A percentile compares a stretch with the other conserved stretches of the same genome.
Conservation (phyloP, 1,140 invertebrate species). For the Drosophila repletoides region DNA sequence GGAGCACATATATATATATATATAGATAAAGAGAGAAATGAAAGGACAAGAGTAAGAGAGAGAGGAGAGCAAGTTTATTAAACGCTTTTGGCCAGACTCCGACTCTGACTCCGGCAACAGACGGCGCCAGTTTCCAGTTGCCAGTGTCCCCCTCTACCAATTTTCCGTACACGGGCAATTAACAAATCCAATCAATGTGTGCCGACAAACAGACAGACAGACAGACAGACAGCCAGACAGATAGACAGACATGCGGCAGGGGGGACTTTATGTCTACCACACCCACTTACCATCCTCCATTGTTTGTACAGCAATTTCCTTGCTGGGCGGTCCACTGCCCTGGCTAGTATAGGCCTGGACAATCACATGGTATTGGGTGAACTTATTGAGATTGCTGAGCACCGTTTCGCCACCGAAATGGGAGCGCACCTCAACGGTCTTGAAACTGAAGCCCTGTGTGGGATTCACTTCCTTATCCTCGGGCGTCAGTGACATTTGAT, state of each 20-base stretch:
- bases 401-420: conserved; percentile 87
- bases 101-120: conserved; percentile 14
- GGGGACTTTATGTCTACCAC: background rate
- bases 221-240: background rate
- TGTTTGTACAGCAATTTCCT: conserved; percentile 90
- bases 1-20: no score
- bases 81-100: conserved; percentile 44
- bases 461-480: conserved; percentile 80
- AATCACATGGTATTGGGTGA: conserved; percentile 93
- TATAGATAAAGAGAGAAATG: background rate
- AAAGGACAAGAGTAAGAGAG: background rate
- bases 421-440: conserved; percentile 87
- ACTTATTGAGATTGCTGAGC: conserved; percentile 90
- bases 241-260: background rate
- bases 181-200: conserved; percentile 77
- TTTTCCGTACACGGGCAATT: conserved; percentile 69
- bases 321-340: conserved; percentile 93
- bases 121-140: conserved; percentile 10
- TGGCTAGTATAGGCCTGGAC: conserved; percentile 96
- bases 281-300: conserved; percentile 91
- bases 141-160: background rate
- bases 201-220: conserved; percentile 8
- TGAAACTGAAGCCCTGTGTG: conserved; percentile 86
- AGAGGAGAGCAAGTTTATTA: conserved; percentile 45
- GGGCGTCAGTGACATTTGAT: conserved; percentile 86